Evolutionary conservation across 1,140 invertebrate genomes (phyloP), one percentile per base, ranked within the genome.

Genomic region (Drosophila bifasciata): DNA sequence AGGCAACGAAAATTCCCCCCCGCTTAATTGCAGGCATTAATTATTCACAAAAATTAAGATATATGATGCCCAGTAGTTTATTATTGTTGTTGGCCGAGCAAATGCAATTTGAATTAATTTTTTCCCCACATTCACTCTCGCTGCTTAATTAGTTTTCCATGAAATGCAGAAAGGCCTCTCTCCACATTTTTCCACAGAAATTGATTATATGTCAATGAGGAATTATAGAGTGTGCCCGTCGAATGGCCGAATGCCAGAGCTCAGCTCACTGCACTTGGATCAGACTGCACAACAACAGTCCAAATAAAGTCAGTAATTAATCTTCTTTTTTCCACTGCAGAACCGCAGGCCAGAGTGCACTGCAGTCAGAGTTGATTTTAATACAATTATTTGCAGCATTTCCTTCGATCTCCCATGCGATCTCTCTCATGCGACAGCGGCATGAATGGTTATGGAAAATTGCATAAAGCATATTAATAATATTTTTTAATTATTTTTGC

Each of bases 31-130:
- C 64, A 46, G 45, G 19, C 83, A 86, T 86, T 88, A 86, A 88
- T 88, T 88, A 81, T 78, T 69, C 51, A 57, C 64, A 71, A 64
- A 64, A 81, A 86, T 86, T 71, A 70, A 86, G 78, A 81, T 86
- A 70, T 75, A 81, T 86, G 81, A 59, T 71, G 61, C 50, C 59
- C 39, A 59, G 63, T 25, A 80, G 72, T 80, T 73, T 69, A 62
- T 73, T 61, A 48, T 60, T 45, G 6, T 73, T 61, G 51, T 60
- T 45, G 6, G 49, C 58, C 69, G 23, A 62, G 44, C 59, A 46
- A 46, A 11, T 62, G 56, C 68, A 73, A 85, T 85, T 84, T 76
- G 61, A 88, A 81, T 85, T 85, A 74, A 85, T 85, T 75, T 77
- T 77, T 81, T 41, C n/a, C n/a, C n/a, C 44, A 52, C 70, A 60